Percentiles rank a stretch among this genome's conserved stretches.
phyloP scores from a whole-genome alignment of 2,113 vertebrate genomes.

The Caloenas nicobarica region DNA sequence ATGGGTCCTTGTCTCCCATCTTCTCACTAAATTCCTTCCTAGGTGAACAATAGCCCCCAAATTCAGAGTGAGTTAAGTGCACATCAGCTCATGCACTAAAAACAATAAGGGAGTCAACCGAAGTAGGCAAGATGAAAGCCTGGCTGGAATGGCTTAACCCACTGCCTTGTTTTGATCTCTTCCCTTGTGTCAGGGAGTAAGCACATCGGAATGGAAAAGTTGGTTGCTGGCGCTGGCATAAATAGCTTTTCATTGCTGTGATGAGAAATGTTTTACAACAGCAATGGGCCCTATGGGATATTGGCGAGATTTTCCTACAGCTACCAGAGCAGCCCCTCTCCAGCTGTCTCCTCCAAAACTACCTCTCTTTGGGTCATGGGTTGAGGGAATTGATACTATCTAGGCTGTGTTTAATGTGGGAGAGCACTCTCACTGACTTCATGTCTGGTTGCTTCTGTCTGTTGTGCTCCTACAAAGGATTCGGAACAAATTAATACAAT shows the following conservation, averaged over 20 bases:
- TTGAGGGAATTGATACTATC: background rate
- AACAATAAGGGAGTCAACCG: background rate
- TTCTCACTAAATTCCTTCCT: background rate
- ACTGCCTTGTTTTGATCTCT: background rate
- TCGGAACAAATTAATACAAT: background rate
- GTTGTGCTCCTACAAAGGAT: background rate
- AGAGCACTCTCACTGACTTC: background rate
- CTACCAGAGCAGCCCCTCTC: background rate
- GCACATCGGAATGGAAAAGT: background rate
- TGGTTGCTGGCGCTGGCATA: background rate
- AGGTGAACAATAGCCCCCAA: background rate
- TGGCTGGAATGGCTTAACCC: background rate
- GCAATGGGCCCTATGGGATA: background rate
- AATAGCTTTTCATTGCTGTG: background rate
- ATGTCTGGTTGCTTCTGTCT: background rate
- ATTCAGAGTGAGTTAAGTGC: background rate
- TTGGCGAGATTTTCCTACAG: background rate
- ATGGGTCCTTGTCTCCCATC: background rate
- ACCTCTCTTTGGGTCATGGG: background rate
- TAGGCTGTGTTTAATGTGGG: background rate
- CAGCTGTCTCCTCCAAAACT: background rate
- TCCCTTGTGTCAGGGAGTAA: background rate
- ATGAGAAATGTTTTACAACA: background rate
- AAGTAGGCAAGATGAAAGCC: background rate
- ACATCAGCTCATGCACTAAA: fast-evolving